These are phyloP conservation scores for Fratercula arctica DNA, from an alignment of 2,797 vertebrate genomes.

Conservation along the genomic window DNA sequence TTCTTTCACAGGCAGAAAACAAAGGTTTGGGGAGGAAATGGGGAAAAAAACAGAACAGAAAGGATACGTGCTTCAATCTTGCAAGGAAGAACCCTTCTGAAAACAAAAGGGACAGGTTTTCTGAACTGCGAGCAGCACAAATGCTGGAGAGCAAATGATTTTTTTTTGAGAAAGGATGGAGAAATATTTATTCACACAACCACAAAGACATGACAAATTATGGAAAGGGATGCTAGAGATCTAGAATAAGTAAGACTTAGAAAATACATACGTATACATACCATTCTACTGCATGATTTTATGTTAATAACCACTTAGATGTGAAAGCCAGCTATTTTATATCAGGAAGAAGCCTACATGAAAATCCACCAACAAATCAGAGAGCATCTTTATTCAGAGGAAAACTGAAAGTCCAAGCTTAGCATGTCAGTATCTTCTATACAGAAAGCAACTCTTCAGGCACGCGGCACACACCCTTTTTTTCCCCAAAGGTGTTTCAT, in stretches of 20 bases:
- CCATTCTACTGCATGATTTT: background rate
- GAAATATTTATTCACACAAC: background rate
- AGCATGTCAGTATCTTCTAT: accelerated
- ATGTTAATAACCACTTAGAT: background rate
- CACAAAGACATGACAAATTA: background rate
- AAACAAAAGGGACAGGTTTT: conserved; percentile 22
- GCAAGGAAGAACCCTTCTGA: background rate
- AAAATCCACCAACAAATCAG: background rate
- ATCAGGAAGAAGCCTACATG: background rate
- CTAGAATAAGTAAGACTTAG: background rate
- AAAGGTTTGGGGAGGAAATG: background rate
- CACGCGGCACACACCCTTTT: background rate
- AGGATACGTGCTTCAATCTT: background rate
- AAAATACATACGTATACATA: accelerated
- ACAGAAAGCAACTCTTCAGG: background rate
- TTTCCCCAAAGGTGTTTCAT: background rate
- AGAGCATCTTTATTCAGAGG: background rate
- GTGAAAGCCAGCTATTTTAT: background rate
- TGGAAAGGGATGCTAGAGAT: background rate
- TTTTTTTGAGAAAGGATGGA: background rate
- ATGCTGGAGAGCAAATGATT: background rate
- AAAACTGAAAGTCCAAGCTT: background rate
- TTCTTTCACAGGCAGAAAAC: background rate
- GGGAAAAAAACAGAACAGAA: background rate
- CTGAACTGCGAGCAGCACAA: background rate